A percentile compares a stretch with the other conserved stretches of the same genome.
These are phyloP conservation scores for Oscheius sp. DNA, from an alignment of 1,140 invertebrate genomes.

Conservation along the genomic window DNA sequence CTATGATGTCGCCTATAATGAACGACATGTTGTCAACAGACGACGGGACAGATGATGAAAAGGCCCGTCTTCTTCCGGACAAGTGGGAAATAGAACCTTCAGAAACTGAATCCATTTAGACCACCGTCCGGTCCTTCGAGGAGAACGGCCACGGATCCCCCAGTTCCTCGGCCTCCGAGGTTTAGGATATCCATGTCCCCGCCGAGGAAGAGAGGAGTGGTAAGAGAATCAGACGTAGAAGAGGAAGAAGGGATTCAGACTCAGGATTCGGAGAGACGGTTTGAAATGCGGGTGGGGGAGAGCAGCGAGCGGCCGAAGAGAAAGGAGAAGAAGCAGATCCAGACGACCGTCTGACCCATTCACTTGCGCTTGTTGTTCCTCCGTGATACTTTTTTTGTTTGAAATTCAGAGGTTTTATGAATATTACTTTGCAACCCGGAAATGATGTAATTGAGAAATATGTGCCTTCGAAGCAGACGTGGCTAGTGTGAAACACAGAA, in stretches of 20 bases:
- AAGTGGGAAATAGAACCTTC: neutral
- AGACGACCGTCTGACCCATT: neutral
- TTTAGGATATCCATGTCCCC: constrained; percentile 29
- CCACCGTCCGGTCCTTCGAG: neutral
- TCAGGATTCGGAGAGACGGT: neutral
- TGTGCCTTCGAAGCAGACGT: too few species aligned
- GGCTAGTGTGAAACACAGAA: too few species aligned
- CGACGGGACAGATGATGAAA: constrained; percentile 26
- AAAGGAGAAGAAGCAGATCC: neutral
- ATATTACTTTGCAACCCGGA: too few species aligned
- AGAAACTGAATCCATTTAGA: constrained; percentile 4
- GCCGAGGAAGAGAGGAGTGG: constrained; percentile 6
- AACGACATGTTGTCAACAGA: constrained; percentile 22
- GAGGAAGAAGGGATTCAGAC: too few species aligned
- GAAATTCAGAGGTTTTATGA: too few species aligned
- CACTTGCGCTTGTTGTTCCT: neutral
- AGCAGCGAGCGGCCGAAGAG: neutral
- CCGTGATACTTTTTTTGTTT: too few species aligned
- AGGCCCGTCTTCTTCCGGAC: constrained; percentile 14
- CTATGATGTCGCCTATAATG: constrained; percentile 41
- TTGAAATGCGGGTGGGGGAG: constrained; percentile 2
- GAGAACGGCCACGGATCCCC: neutral
- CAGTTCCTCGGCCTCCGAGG: constrained; percentile 6
- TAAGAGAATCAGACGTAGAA: too few species aligned
- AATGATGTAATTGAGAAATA: too few species aligned